Conservation (phyloP, 2,888 invertebrate species). For the Lepidonotus clava region DNA sequence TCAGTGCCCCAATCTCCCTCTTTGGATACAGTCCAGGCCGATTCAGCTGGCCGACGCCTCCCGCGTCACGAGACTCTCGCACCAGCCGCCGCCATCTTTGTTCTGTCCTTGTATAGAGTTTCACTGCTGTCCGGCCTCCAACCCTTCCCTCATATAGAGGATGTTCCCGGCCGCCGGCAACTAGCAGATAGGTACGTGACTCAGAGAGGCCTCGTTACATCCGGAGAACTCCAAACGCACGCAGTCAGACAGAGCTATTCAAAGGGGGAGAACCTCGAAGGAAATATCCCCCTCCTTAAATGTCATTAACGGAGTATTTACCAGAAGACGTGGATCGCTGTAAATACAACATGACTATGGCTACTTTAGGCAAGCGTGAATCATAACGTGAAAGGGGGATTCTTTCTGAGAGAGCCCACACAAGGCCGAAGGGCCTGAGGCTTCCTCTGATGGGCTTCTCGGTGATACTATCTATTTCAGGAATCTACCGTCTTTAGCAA, state of each 20-base stretch:
- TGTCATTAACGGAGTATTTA: slow-evolving; percentile 25
- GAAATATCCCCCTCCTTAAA: slow-evolving; percentile 31
- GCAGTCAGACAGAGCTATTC: slow-evolving; percentile 27
- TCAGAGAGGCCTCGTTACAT: not conserved
- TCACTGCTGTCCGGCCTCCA: not conserved
- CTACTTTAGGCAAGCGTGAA: not conserved
- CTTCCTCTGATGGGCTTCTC: not conserved
- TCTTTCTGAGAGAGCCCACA: not conserved
- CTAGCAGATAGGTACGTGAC: slow-evolving; percentile 1
- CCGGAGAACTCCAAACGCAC: not conserved
- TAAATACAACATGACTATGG: slow-evolving; percentile 30
- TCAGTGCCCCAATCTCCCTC: not conserved
- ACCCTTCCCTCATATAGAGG: not conserved
- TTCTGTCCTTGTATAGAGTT: not conserved
- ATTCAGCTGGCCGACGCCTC: not conserved
- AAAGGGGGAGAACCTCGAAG: not conserved
- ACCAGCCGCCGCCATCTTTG: not conserved
- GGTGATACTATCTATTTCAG: not conserved
- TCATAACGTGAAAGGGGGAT: not conserved
- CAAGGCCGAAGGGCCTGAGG: not conserved
- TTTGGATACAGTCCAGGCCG: not conserved
- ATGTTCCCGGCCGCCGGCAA: not conserved
- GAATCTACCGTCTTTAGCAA: not conserved
- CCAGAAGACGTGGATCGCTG: not conserved
- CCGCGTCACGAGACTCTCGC: not conserved